phyloP scores from a whole-genome alignment of 2,888 invertebrate species.

The Lycophotia porphyrea region DNA sequence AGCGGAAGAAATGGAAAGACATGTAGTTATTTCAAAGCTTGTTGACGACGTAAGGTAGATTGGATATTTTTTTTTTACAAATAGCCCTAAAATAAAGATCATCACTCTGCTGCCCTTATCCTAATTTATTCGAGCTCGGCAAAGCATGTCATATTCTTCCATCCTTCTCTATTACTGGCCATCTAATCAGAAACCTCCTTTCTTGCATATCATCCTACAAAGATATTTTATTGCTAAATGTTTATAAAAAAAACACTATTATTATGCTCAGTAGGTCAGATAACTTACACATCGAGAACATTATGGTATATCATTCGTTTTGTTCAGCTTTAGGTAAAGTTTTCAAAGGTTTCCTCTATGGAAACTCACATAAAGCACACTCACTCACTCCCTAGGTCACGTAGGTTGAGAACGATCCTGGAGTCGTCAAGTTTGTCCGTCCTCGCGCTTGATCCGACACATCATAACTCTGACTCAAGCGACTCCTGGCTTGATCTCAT shows the following conservation, averaged over 20 bases:
- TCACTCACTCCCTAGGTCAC: too few species aligned
- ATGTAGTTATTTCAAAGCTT: neutral
- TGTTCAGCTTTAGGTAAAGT: neutral
- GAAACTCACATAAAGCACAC: neutral
- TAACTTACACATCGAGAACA: neutral
- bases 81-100: neutral
- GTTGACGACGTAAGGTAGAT: neutral
- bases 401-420: too few species aligned
- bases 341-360: neutral
- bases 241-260: neutral
- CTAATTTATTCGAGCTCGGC: too few species aligned
- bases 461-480: too few species aligned
- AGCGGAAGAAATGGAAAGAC: slow-evolving; percentile 19
- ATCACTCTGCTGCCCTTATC: too few species aligned
- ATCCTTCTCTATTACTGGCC: too few species aligned
- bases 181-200: too few species aligned
- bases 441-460: too few species aligned
- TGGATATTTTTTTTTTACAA: neutral
- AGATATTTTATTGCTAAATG: neutral
- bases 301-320: neutral
- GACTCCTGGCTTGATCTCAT: too few species aligned
- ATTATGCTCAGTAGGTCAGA: neutral
- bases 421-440: too few species aligned
- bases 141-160: too few species aligned
- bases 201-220: too few species aligned